phyloP scores from a whole-genome alignment of 2,797 vertebrate genomes.

The Sebastes baramenuke region DNA sequence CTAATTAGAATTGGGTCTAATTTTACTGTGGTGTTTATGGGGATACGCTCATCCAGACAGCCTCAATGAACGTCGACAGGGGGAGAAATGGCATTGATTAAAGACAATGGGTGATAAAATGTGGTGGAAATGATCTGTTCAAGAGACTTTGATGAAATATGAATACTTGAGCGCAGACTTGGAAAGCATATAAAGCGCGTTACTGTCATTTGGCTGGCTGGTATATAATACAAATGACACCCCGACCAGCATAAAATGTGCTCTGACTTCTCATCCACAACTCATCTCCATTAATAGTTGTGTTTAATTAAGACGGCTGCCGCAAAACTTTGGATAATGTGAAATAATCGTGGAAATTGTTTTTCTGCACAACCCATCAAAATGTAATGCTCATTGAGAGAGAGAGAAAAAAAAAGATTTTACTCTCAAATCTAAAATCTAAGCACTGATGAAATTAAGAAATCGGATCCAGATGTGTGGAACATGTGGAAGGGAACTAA shows the following conservation, averaged over 20 bases:
- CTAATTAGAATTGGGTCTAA: slow-evolving; percentile 58
- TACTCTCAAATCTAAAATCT: neutral
- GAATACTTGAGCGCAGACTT: slow-evolving; percentile 11
- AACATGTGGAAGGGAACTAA: too few relatives aligned
- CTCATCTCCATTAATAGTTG: slow-evolving; percentile 4
- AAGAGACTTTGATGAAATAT: slow-evolving; percentile 57
- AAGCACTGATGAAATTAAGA: neutral
- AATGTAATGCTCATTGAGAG: neutral
- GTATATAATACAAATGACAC: slow-evolving; percentile 13
- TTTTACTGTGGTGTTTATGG: slow-evolving; percentile 56
- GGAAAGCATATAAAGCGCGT: slow-evolving; percentile 23
- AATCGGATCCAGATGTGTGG: neutral
- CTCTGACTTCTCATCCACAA: slow-evolving; percentile 7
- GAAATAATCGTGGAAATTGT: slow-evolving; percentile 18
- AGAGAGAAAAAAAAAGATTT: neutral
- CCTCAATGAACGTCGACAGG: neutral
- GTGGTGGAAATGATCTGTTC: slow-evolving; percentile 54
- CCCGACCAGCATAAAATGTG: neutral
- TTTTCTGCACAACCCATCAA: slow-evolving; percentile 9
- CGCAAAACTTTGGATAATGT: slow-evolving; percentile 20
- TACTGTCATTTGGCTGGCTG: slow-evolving; percentile 15
- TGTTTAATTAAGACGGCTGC: slow-evolving; percentile 23
- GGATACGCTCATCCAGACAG: slow-evolving; percentile 28
- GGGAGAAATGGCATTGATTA: slow-evolving; percentile 47
- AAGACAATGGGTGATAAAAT: slow-evolving; percentile 57